phyloP scores from a whole-genome alignment of 2,888 invertebrate species.

The Ophion slaviceki region DNA sequence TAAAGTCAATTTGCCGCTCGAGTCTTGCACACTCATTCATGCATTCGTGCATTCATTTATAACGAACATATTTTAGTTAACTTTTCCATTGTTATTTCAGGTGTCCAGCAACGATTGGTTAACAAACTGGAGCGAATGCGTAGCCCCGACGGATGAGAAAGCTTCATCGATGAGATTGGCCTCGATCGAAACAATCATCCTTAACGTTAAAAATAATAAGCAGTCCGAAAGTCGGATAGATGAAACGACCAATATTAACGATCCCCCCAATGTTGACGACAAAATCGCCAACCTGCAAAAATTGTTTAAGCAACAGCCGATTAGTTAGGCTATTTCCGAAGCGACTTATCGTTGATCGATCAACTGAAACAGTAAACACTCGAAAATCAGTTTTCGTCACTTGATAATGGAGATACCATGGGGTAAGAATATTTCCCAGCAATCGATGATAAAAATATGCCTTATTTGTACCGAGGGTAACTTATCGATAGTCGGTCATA shows the following conservation, averaged over 20 bases:
- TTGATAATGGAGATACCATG: background rate
- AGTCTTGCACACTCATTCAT: background rate
- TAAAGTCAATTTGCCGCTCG: too few species aligned
- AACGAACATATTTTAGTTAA: background rate
- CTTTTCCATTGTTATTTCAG: conserved; percentile 58
- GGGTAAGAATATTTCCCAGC: background rate
- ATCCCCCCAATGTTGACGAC: conserved; percentile 21
- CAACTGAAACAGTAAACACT: background rate
- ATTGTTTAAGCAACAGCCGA: conserved; percentile 59
- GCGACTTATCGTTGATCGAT: conserved; percentile 20
- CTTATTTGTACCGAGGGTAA: background rate
- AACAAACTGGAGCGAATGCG: conserved; percentile 73
- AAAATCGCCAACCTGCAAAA: conserved; percentile 54
- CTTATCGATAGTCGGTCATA: conserved; percentile 5
- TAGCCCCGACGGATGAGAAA: conserved; percentile 15
- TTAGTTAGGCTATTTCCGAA: conserved; percentile 33
- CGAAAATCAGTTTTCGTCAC: background rate
- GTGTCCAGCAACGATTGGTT: conserved; percentile 72
- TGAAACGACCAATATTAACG: background rate
- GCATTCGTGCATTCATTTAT: background rate
- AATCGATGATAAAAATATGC: background rate
- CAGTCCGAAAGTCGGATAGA: conserved; percentile 25
- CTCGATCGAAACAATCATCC: conserved; percentile 48
- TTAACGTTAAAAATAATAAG: conserved; percentile 61
- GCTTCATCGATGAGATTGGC: conserved; percentile 26